Evolutionary conservation across 1,140 invertebrate species (phyloP), one percentile per base, ranked within the genome.

Genomic region (Nomia melanderi): DNA sequence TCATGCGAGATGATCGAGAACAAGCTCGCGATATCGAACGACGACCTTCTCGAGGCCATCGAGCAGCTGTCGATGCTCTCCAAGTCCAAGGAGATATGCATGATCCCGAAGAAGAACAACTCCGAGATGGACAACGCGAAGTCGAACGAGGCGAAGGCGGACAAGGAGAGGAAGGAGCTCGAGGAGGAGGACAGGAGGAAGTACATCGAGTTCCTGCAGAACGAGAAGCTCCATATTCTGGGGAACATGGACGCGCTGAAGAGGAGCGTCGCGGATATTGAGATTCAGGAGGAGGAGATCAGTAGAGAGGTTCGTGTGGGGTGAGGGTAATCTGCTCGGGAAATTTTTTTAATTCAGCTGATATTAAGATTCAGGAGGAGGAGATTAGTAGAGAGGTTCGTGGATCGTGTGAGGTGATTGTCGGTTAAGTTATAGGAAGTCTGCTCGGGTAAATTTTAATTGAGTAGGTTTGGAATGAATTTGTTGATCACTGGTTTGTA

Each of bases 221-320:
- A 91, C 53, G 92, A 92, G 47, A 92, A 92, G 41, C 47, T 88
- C 12, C 90, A 92, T 53, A 92, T 92, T 44, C 84, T 91, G 23
- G 81, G 87, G 1, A 92, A 92, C 47, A 92, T 92, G 91, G 91
- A 92, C 4, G 79, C 85, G 44, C 91, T 97, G 23, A 97, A 97
- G 86, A 93, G 95, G 76, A 95, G 96, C 88, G 95, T 97, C 77
- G 93, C 94, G 1, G 96, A 97, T 84, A 95, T 97, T 63, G 95
- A 97, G 86, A 94, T 94, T 27, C 96, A 97, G 86, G 96, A 97
- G 86, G 96, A 96, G 88, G 96, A 98, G 90, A 95, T 96, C 27
- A 93, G 96, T 41, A 93, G 96, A 93, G 96, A 97, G 94, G 96
- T 97, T 89, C 53, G 41, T 60, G n/a, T n/a, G n/a, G n/a, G n/a